Evolutionary conservation across 2,797 vertebrate genomes (phyloP).

Genomic region (Molossus molossus): DNA sequence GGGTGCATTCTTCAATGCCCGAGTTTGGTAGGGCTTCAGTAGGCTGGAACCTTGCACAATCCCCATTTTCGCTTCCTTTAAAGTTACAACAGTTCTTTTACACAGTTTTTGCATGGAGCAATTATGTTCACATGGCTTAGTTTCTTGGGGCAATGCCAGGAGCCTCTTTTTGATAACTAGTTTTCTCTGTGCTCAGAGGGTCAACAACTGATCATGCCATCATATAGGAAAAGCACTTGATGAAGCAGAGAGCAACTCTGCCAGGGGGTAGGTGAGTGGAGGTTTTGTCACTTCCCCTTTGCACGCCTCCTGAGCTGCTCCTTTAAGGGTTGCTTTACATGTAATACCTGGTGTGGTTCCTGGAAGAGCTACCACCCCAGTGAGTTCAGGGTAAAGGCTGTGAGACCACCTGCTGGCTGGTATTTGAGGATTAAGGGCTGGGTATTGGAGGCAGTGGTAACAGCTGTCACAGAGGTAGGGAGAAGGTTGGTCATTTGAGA

Average conservation of each 20-base stretch:
- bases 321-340: background rate
- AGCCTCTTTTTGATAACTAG: background rate
- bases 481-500: background rate
- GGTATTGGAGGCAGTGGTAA: background rate
- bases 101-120: background rate
- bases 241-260: background rate
- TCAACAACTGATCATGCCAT: background rate
- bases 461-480: background rate
- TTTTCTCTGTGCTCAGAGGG: background rate
- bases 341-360: background rate
- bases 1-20: background rate
- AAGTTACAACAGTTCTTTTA: background rate
- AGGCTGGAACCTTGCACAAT: rapidly evolving
- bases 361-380: background rate
- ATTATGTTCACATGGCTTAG: background rate
- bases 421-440: background rate
- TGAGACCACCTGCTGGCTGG: background rate
- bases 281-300: background rate
- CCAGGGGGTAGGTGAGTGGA: rapidly evolving
- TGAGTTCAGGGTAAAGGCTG: background rate
- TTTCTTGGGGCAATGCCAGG: background rate
- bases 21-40: background rate
- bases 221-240: background rate
- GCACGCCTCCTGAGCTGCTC: background rate
- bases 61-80: background rate